Conservation (phyloP, 2,113 vertebrate genomes). For the Cyanoderma ruficeps region DNA sequence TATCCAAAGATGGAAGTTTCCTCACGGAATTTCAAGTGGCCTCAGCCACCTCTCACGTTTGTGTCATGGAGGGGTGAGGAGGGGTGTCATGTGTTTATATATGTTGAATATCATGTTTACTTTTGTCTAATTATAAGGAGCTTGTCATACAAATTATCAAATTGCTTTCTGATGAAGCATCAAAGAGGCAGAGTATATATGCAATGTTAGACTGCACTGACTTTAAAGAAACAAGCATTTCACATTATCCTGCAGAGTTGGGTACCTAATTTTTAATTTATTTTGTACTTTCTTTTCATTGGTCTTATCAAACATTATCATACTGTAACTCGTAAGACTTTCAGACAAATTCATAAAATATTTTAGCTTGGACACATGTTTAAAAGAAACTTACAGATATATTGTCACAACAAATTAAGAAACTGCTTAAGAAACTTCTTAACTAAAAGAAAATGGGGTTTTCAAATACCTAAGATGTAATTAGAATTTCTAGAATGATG, state of each 20-base stretch:
- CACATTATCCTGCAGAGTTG: not conserved
- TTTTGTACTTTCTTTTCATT: not conserved
- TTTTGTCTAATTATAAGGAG: not conserved
- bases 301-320: not conserved
- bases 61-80: not conserved
- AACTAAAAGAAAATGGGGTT: not conserved
- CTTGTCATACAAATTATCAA: not conserved
- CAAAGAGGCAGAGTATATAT: not conserved
- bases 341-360: not conserved
- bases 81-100: not conserved
- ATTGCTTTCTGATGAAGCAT: not conserved
- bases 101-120: not conserved
- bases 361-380: not conserved
- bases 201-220: not conserved
- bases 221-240: not conserved
- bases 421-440: not conserved
- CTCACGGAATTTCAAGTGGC: not conserved
- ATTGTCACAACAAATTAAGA: not conserved
- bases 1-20: not conserved
- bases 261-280: not conserved
- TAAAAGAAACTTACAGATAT: not conserved
- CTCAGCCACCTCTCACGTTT: not conserved
- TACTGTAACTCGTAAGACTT: not conserved
- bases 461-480: not conserved
- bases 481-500: not conserved